Evolutionary conservation across 2,113 vertebrate genomes (phyloP).

Genomic region (Parus major): DNA sequence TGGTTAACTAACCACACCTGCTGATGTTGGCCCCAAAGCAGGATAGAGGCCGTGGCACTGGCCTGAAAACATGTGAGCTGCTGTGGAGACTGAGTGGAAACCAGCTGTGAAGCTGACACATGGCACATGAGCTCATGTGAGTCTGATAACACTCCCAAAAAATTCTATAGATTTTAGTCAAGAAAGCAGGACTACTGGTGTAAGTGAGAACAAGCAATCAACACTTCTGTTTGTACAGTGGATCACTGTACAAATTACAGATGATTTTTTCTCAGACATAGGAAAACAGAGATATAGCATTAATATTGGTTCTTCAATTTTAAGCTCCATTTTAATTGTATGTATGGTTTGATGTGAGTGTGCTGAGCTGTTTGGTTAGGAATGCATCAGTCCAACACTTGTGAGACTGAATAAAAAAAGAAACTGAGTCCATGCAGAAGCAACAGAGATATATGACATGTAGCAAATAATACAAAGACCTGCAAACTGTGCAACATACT

Average conservation of each 20-base stretch:
- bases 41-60: neutral
- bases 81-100: neutral
- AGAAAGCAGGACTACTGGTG: neutral
- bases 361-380: neutral
- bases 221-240: neutral
- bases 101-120: neutral
- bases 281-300: neutral
- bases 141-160: neutral
- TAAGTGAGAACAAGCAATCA: neutral
- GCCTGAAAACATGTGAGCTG: neutral
- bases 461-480: neutral
- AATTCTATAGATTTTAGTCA: neutral
- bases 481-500: neutral
- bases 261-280: neutral
- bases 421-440: neutral
- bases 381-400: neutral
- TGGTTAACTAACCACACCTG: neutral
- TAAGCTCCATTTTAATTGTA: neutral
- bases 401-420: neutral
- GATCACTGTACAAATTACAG: neutral
- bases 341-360: neutral
- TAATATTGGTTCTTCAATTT: neutral
- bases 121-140: neutral
- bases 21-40: neutral
- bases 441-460: neutral